Evolutionary conservation across 2,888 invertebrate genomes (phyloP).

Genomic region (Coenonympha glycerion): DNA sequence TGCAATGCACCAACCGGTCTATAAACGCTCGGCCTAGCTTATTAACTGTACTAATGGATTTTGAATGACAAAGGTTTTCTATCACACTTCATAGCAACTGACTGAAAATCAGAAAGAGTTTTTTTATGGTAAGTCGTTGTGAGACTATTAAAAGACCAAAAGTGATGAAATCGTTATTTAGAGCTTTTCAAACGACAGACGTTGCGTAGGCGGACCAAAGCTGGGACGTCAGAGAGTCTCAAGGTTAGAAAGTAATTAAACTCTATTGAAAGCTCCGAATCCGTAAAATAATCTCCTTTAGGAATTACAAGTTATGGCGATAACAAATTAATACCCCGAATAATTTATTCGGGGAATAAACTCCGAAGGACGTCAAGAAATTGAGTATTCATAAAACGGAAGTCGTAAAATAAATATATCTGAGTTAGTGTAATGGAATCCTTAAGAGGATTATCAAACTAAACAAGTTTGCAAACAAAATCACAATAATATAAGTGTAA

Average conservation of each 20-base stretch:
- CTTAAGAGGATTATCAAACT: neutral
- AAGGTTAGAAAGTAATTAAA: slow-evolving; percentile 12
- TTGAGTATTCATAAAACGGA: slow-evolving; percentile 15
- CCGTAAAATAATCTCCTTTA: slow-evolving; percentile 9
- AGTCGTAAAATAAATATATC: slow-evolving; percentile 12
- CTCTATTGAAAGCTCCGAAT: slow-evolving; percentile 5
- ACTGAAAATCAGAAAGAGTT: too few species aligned
- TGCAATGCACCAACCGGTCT: slow-evolving; percentile 13
- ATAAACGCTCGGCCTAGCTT: slow-evolving; percentile 1
- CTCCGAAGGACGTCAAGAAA: slow-evolving; percentile 6
- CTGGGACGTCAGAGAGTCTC: neutral
- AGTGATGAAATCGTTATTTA: neutral
- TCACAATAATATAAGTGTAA: neutral
- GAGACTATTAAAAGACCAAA: neutral
- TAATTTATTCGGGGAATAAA: too few species aligned
- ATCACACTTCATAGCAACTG: too few species aligned
- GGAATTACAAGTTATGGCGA: neutral
- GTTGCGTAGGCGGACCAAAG: neutral
- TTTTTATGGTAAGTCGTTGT: too few species aligned
- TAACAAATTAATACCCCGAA: slow-evolving; percentile 9
- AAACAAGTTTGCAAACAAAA: neutral
- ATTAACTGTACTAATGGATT: neutral
- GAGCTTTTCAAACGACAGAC: neutral
- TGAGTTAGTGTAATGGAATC: slow-evolving; percentile 1
- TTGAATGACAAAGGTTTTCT: neutral